Percentiles rank a stretch among this genome's conserved stretches.
Conservation (phyloP, 2,113 vertebrate genomes). For the Speoplatyrhinus poulsoni region DNA sequence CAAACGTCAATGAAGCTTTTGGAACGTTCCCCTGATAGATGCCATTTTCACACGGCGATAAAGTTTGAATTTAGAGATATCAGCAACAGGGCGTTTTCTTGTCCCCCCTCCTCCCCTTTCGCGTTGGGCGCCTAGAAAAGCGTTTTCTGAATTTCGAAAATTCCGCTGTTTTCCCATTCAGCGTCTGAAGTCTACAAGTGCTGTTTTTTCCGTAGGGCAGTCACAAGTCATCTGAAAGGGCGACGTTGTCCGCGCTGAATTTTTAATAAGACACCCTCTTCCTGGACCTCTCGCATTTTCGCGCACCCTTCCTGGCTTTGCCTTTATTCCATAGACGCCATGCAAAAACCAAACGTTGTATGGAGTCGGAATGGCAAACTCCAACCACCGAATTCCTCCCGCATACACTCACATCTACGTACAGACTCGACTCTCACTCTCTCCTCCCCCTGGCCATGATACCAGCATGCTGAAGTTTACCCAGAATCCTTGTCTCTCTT, state of each 20-base stretch:
- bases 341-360: conserved; percentile 12
- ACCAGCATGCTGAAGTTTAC: conserved; percentile 61
- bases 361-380: conserved; percentile 32
- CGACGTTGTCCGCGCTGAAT: conserved; percentile 53
- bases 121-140: conserved; percentile 44
- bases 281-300: conserved; percentile 60
- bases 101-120: conserved; percentile 54
- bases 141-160: conserved; percentile 46
- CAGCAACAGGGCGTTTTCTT: conserved; percentile 80
- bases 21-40: conserved; percentile 44
- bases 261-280: conserved; percentile 53
- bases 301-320: conserved; percentile 9
- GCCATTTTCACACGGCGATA: conserved; percentile 59
- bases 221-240: conserved; percentile 44
- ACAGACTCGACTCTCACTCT: conserved; percentile 37
- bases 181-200: conserved; percentile 21
- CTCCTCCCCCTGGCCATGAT: conserved; percentile 53
- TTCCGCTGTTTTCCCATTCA: conserved; percentile 57
- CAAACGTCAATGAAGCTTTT: neutral
- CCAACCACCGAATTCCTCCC: conserved; percentile 36
- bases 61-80: conserved; percentile 68
- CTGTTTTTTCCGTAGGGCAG: conserved; percentile 31
- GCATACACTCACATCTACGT: conserved; percentile 40
- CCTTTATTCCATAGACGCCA: neutral
- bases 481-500: conserved; percentile 64